These are phyloP conservation scores for Cosmia trapezina DNA, from an alignment of 2,888 invertebrate species.

Conservation along the genomic window DNA sequence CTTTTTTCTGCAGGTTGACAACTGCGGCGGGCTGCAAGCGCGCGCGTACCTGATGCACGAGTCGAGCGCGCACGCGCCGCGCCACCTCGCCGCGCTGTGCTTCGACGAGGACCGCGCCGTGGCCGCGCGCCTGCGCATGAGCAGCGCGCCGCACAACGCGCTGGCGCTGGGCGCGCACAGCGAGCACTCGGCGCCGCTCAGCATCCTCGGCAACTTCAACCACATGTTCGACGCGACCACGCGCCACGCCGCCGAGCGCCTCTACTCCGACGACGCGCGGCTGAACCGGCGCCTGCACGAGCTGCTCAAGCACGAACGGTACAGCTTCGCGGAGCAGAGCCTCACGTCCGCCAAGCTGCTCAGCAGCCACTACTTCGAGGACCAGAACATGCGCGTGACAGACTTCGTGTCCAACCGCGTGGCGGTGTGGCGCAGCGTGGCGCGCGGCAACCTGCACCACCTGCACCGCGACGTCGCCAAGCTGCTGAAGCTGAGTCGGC, in stretches of 20 bases:
- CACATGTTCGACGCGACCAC: conserved; percentile 85
- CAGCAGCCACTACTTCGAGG: conserved; percentile 78
- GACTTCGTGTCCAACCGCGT: conserved; percentile 82
- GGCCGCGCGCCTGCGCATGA: conserved; percentile 69
- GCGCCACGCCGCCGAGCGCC: conserved; percentile 78
- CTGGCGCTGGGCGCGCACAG: conserved; percentile 74
- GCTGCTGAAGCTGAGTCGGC: conserved; percentile 61
- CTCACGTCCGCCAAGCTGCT: conserved; percentile 79
- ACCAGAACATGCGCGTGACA: conserved; percentile 79
- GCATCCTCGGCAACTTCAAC: conserved; percentile 86
- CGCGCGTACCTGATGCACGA: conserved; percentile 80
- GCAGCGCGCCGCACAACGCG: conserved; percentile 67
- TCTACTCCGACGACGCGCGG: conserved; percentile 82
- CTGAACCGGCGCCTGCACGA: conserved; percentile 79
- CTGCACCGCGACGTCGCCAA: conserved; percentile 79
- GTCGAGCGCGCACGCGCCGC: conserved; percentile 54
- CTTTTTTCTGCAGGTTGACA: conserved; percentile 74
- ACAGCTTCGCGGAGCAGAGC: conserved; percentile 78
- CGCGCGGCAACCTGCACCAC: conserved; percentile 78
- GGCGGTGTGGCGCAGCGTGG: conserved; percentile 82
- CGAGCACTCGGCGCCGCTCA: conserved; percentile 76
- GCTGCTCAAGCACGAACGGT: conserved; percentile 76
- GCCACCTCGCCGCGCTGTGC: conserved; percentile 83
- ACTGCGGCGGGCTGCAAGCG: conserved; percentile 81
- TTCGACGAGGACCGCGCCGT: conserved; percentile 81